Evolutionary conservation across 2,888 invertebrate genomes (phyloP), one percentile per base, ranked within the genome.

Genomic region (Galerucella calmariensis): DNA sequence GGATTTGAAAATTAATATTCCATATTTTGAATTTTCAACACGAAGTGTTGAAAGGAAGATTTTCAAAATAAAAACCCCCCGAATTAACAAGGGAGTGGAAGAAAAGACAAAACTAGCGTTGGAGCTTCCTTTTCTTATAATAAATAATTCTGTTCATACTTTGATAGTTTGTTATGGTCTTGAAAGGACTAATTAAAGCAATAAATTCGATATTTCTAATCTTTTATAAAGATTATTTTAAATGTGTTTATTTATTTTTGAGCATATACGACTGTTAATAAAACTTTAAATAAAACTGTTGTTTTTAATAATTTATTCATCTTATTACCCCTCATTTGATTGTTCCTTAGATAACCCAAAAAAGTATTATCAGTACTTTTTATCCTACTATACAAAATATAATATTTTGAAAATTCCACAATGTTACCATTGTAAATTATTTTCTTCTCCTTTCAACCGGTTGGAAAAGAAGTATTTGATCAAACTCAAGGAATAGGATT

Each of bases 171-270:
- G 35, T 62, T 62, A 62, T 62, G n/a, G 62, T 62, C 62, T 35
- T 14, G 35, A 27, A 27, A 62, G 41, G 62, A 41, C 62, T 41
- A 27, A 35, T 41, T 62, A 35, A n/a, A 62, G 62, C 62, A 62
- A 41, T 62, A 62, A 16, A 62, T 35, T 62, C 81, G 80, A 81
- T 79, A 74, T 74, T 76, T 79, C 81, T 82, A 83, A 84, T 85
- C 85, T 85, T 85, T 85, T 82, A 85, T 85, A 85, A 85, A 85
- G 85, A 77, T 85, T 85, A 85, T 83, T 82, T 83, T 81, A 83
- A 79, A 82, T 82, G 82, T 82, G 82, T 84, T 82, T 82, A 81
- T 82, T 79, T 83, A 83, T 84, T 84, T 81, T 80, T 75, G 75
- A 81, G 81, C 82, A 83, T 82, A 82, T 84, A 81, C 79, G 82